Conservation (phyloP, 2,113 vertebrate genomes). For the Cettia cetti region DNA sequence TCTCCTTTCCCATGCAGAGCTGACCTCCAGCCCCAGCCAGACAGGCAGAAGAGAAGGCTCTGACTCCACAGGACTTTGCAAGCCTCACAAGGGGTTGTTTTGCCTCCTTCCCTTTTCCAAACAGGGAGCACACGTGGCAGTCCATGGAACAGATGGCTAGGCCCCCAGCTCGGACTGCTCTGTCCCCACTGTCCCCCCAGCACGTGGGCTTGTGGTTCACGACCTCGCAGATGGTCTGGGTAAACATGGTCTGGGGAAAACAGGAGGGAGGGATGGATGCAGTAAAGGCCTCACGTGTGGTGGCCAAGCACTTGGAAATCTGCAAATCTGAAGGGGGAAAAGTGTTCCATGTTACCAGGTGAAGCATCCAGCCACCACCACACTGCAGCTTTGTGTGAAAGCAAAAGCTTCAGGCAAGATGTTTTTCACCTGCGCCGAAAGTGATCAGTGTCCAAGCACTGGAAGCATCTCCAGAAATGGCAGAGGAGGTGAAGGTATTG, state of each 20-base stretch:
- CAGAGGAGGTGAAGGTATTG: not conserved
- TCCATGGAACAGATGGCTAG: not conserved
- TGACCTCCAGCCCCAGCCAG: not conserved
- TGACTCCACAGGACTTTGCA: not conserved
- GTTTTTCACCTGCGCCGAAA: not conserved
- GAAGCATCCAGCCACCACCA: not conserved
- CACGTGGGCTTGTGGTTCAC: not conserved
- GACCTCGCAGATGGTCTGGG: not conserved
- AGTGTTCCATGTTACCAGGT: accelerated
- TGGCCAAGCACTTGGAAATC: not conserved
- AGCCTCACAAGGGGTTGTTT: not conserved
- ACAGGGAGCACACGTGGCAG: not conserved
- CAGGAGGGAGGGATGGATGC: not conserved
- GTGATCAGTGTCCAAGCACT: not conserved
- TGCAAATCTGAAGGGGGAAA: accelerated
- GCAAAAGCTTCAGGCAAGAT: not conserved
- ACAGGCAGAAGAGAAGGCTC: not conserved
- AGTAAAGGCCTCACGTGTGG: not conserved
- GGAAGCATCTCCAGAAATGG: not conserved
- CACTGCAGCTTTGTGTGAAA: accelerated
- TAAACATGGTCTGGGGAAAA: not conserved
- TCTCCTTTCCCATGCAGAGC: not conserved
- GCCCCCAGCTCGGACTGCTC: accelerated
- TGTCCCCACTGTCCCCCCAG: not conserved
- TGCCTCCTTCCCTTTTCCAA: not conserved